These are phyloP conservation scores for Drosophila chauvacae DNA, from an alignment of 1,140 invertebrate genomes.

Conservation along the genomic window DNA sequence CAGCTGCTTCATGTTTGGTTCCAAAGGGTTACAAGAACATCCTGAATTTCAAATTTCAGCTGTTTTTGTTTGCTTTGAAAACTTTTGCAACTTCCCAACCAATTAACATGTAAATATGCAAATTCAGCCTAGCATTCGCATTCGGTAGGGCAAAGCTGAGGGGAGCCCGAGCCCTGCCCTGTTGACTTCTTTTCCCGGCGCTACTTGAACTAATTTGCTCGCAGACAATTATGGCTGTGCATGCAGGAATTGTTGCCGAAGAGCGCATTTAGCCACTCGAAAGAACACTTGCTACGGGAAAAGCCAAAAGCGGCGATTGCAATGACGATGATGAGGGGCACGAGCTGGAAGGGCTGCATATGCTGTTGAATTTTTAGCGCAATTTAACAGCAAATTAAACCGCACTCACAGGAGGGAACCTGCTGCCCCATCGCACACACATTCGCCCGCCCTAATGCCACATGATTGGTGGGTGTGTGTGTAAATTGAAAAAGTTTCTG, in stretches of 20 bases:
- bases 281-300: constrained; percentile 27
- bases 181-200: constrained; percentile 11
- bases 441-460: constrained; percentile 28
- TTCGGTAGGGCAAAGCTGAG: neutral
- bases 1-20: neutral
- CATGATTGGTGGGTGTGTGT: constrained; percentile 56
- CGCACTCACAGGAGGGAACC: constrained; percentile 32
- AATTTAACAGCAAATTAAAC: constrained; percentile 82
- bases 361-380: constrained; percentile 66
- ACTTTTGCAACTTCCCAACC: constrained; percentile 10
- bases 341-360: constrained; percentile 20
- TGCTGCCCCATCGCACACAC: constrained; percentile 12
- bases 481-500: constrained; percentile 80
- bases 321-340: constrained; percentile 20
- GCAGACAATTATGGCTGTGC: constrained; percentile 61
- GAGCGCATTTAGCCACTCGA: constrained; percentile 44
- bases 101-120: constrained; percentile 11
- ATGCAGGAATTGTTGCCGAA: constrained; percentile 50
- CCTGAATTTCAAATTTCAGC: constrained; percentile 1
- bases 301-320: neutral
- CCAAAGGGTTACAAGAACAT: neutral
- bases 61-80: constrained; percentile 5
- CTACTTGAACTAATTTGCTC: constrained; percentile 59
- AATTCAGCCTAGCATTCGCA: neutral
- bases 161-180: neutral